A percentile compares a stretch with the other conserved stretches of the same genome.
Conservation (phyloP, 2,113 vertebrate species). For the Sinocyclocheilus rhinocerous region DNA sequence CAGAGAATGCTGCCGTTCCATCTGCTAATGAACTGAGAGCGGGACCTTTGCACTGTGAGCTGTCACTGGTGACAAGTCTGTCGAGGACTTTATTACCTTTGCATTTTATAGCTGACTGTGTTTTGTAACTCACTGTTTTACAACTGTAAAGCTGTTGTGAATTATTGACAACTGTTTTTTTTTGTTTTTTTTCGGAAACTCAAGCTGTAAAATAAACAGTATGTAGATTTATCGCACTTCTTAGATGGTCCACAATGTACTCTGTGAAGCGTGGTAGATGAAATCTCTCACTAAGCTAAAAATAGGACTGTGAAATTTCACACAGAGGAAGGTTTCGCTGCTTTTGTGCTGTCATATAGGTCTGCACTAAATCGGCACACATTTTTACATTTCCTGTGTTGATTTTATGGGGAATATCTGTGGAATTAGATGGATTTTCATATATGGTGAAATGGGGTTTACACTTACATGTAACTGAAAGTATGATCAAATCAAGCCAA, state of each 20-base stretch:
- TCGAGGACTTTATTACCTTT: not conserved
- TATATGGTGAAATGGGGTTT: not conserved
- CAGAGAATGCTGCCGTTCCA: slow-evolving; percentile 48
- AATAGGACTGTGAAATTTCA: slow-evolving; percentile 4
- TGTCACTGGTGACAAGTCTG: not conserved
- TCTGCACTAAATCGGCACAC: not conserved
- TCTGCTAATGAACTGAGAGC: slow-evolving; percentile 55
- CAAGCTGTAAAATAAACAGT: not conserved
- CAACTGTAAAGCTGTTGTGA: not conserved
- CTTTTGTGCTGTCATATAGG: not conserved
- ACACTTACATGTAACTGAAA: not conserved
- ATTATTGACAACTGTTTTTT: too few relatives aligned
- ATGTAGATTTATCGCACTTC: not conserved
- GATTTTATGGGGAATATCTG: not conserved
- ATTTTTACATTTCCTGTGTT: not conserved
- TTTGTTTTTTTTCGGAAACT: too few relatives aligned
- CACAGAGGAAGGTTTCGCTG: not conserved
- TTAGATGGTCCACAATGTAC: not conserved
- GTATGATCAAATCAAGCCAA: not conserved
- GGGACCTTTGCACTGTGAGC: not conserved
- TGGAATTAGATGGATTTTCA: not conserved
- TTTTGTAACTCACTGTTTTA: not conserved
- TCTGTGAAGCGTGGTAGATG: not conserved
- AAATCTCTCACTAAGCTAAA: not conserved
- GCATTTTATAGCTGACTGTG: too few relatives aligned